A percentile compares a stretch with the other conserved stretches of the same genome.
Evolutionary conservation across 2,888 invertebrate species (phyloP).

Genomic region (Bimastos eiseni): DNA sequence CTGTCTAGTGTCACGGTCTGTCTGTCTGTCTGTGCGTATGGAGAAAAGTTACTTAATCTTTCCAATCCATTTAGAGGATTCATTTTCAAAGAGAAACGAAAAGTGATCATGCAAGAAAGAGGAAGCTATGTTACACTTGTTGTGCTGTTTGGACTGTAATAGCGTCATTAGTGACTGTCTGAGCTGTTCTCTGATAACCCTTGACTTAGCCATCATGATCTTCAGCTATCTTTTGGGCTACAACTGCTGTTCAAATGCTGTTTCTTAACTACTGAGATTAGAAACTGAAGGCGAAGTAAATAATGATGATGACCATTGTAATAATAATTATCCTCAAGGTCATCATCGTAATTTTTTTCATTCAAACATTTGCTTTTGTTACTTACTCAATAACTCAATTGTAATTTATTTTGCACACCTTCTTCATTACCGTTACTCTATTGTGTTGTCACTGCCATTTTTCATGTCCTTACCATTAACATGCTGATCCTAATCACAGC

Average conservation of each 20-base stretch:
- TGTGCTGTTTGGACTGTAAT: conserved; percentile 5
- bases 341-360: background rate
- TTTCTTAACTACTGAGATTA: background rate
- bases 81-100: background rate
- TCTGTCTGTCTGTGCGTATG: background rate
- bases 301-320: background rate
- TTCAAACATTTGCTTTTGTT: background rate
- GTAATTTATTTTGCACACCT: too few relatives aligned
- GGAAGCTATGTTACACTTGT: background rate
- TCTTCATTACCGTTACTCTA: too few relatives aligned
- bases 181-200: background rate
- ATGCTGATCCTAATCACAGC: background rate
- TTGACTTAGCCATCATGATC: background rate
- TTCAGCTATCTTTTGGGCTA: background rate
- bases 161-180: background rate
- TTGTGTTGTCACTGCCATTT: background rate
- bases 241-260: background rate
- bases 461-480: background rate
- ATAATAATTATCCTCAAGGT: background rate
- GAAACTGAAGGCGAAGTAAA: background rate
- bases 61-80: background rate
- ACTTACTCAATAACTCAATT: background rate
- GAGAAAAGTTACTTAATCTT: background rate
- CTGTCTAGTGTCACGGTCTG: background rate
- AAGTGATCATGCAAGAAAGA: background rate